phyloP scores from a whole-genome alignment of 2,888 invertebrate species.

The Drosophila fungiperda region DNA sequence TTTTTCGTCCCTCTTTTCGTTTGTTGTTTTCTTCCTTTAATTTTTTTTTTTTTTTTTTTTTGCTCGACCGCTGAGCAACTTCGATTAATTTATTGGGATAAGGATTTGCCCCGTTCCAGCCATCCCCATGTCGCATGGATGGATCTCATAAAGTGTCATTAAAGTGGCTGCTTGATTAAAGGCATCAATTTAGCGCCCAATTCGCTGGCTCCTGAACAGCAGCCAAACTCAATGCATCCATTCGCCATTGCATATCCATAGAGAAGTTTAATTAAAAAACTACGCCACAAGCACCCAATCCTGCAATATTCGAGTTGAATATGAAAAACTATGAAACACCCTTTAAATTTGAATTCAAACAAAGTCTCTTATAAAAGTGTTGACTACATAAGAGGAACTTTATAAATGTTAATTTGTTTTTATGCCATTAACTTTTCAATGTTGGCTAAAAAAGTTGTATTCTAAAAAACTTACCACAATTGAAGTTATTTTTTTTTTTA shows the following conservation, averaged over 20 bases:
- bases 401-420: neutral
- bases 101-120: conserved; percentile 38
- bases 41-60: conserved; percentile 12
- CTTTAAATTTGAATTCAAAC: neutral
- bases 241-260: conserved; percentile 39
- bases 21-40: conserved; percentile 16
- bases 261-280: conserved; percentile 73
- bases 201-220: conserved; percentile 9
- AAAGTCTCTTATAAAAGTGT: neutral
- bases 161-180: conserved; percentile 74
- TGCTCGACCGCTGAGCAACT: conserved; percentile 41
- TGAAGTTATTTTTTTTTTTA: too few relatives aligned
- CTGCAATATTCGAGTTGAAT: neutral
- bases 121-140: neutral
- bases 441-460: neutral
- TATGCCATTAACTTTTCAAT: neutral
- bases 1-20: conserved; percentile 19
- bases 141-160: conserved; percentile 72
- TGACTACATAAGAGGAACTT: neutral
- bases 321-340: conserved; percentile 17
- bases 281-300: conserved; percentile 51
- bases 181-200: conserved; percentile 62
- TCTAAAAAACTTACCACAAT: neutral
- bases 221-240: conserved; percentile 30
- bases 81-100: conserved; percentile 75